A percentile compares a stretch with the other conserved stretches of the same genome.
Evolutionary conservation across 2,113 vertebrate genomes (phyloP).

Genomic region (Pantherophis guttatus): DNA sequence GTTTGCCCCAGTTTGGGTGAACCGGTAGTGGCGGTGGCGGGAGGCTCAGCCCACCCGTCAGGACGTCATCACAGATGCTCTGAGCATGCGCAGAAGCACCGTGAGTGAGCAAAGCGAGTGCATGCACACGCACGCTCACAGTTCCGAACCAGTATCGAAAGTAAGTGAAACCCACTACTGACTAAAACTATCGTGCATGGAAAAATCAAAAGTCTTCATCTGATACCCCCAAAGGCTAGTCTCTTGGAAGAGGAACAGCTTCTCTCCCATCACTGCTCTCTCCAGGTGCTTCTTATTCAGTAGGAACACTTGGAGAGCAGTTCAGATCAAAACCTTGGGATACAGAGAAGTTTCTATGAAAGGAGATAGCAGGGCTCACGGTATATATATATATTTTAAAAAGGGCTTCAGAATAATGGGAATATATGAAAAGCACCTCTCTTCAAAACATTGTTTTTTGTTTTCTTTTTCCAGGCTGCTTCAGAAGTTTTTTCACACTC

Average conservation of each 20-base stretch:
- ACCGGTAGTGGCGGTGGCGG: too few relatives aligned
- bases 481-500: background rate
- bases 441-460: background rate
- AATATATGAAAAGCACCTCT: background rate
- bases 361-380: background rate
- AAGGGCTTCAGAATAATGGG: background rate
- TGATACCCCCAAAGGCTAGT: background rate
- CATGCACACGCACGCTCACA: too few relatives aligned
- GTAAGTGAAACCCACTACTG: too few relatives aligned
- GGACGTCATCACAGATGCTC: too few relatives aligned
- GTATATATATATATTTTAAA: background rate
- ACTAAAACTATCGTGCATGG: background rate
- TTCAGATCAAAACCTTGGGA: background rate
- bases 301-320: background rate
- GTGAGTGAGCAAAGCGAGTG: too few relatives aligned
- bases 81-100: too few relatives aligned
- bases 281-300: background rate
- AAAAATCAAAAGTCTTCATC: background rate
- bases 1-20: too few relatives aligned
- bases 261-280: background rate
- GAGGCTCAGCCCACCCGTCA: too few relatives aligned
- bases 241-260: background rate
- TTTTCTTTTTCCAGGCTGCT: background rate
- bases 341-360: background rate
- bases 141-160: too few relatives aligned